phyloP scores from a whole-genome alignment of 2,888 invertebrate genomes.

The Esperia sulphurella region DNA sequence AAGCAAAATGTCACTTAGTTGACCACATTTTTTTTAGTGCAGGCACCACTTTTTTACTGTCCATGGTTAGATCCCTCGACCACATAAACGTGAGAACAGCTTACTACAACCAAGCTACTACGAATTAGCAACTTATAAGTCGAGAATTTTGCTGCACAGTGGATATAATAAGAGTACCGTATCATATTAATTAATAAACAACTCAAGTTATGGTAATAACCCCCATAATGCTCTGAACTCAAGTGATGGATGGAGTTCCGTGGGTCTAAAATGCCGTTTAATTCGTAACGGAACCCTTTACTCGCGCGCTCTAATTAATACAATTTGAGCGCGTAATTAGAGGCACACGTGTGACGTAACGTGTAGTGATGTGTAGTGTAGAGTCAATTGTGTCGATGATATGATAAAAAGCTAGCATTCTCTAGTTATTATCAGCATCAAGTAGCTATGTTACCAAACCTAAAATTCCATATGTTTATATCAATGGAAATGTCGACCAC shows the following conservation, averaged over 20 bases:
- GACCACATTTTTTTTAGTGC: too few species aligned
- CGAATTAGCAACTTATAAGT: too few species aligned
- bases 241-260: constrained; percentile 30
- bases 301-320: constrained; percentile 70
- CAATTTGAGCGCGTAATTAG: constrained; percentile 74
- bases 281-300: constrained; percentile 68
- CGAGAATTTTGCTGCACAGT: constrained; percentile 3
- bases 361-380: constrained; percentile 28
- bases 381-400: neutral
- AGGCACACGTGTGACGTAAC: constrained; percentile 53
- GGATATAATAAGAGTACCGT: constrained; percentile 4
- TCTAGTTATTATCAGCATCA: too few species aligned
- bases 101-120: too few species aligned
- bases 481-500: too few species aligned
- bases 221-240: constrained; percentile 39
- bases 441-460: too few species aligned
- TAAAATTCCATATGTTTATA: too few species aligned
- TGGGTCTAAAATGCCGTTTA: constrained; percentile 50
- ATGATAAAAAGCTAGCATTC: neutral
- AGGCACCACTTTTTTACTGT: too few species aligned
- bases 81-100: too few species aligned
- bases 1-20: too few species aligned
- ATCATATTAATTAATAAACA: constrained; percentile 11
- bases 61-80: too few species aligned
- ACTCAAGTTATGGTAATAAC: constrained; percentile 51